Evolutionary conservation across 2,113 vertebrate genomes (phyloP), one percentile per base, ranked within the genome.

Genomic region (Trachemys scripta): DNA sequence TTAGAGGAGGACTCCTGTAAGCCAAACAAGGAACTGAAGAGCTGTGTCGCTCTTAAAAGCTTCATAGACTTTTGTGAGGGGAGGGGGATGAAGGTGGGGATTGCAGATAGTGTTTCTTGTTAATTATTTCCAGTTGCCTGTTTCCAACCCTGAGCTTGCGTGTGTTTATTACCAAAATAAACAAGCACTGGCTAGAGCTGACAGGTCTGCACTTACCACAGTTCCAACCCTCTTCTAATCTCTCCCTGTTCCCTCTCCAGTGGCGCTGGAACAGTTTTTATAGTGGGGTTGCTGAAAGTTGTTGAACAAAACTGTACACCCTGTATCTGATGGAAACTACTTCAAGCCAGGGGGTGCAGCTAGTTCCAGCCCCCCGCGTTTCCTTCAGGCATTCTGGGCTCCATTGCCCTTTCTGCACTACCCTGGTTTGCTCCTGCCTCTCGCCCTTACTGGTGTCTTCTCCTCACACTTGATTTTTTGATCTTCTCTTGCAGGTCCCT

Each of bases 61-160:
- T 80, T 88, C 85, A 80, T 17, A 81, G 56, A 5, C 75, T 89
- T 90, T 87, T 54, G 81, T 91, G 35, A 38, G 25, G 35, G 25
- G 2, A 7, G 50, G 82, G 6, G 14, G 54, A 16, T 57, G n/a
- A 17, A 87, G 85, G 38, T 24, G 12, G 0, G 5, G 5, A 13
- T 31, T 80, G 57, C 5, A 19, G 75, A 90, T 95, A 81, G 8
- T 3, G 45, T 93, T 94, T 93, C 25, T 87, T 0, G n/a, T 96
- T 88, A 65, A 80, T 86, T 29, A 62, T 95, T 95, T 91, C 86
- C 80, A 95, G 57, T 96, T 87, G n/a, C 45, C 91, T 62, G 54
- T 69, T 80, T 90, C 80, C 54, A 78, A 57, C 49, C 75, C 53
- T 69, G 83, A 87, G 47, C 59, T 88, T 59, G 65, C 35, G 4